Conservation (phyloP, 2,888 invertebrate genomes). For the Erebia palarica region DNA sequence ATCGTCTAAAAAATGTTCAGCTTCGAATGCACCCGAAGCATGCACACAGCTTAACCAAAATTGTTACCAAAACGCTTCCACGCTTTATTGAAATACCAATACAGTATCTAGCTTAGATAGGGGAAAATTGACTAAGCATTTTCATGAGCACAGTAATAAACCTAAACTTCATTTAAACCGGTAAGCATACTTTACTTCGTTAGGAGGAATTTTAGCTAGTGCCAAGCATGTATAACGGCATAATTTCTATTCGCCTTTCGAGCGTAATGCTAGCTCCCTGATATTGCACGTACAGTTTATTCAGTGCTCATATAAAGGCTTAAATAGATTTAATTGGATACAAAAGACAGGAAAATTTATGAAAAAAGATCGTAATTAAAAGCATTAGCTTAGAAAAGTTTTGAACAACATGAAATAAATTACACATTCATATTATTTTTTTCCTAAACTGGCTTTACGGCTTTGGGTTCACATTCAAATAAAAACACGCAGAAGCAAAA, state of each 20-base stretch:
- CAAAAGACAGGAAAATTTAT: constrained; percentile 12
- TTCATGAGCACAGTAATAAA: constrained; percentile 36
- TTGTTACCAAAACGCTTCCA: background rate
- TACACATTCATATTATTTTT: background rate
- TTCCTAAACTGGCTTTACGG: background rate
- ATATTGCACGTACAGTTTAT: constrained; percentile 26
- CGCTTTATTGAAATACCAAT: constrained; percentile 12
- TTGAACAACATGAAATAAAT: background rate
- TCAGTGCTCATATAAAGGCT: constrained; percentile 23
- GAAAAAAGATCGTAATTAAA: constrained; percentile 10
- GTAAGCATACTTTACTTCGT: constrained; percentile 37
- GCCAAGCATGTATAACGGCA: constrained; percentile 36
- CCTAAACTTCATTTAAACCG: constrained; percentile 37
- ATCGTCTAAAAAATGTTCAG: background rate
- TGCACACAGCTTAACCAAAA: background rate
- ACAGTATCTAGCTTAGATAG: constrained; percentile 15
- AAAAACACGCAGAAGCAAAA: too few species aligned
- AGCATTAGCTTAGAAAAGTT: constrained; percentile 8
- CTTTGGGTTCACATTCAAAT: too few species aligned
- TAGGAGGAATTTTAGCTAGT: constrained; percentile 35
- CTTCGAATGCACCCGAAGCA: background rate
- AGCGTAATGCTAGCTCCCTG: constrained; percentile 20
- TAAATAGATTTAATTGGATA: constrained; percentile 18
- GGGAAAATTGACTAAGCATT: constrained; percentile 26
- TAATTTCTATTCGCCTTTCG: constrained; percentile 34